phyloP scores from a whole-genome alignment of 2,113 vertebrate species.

The Phainopepla nitens region DNA sequence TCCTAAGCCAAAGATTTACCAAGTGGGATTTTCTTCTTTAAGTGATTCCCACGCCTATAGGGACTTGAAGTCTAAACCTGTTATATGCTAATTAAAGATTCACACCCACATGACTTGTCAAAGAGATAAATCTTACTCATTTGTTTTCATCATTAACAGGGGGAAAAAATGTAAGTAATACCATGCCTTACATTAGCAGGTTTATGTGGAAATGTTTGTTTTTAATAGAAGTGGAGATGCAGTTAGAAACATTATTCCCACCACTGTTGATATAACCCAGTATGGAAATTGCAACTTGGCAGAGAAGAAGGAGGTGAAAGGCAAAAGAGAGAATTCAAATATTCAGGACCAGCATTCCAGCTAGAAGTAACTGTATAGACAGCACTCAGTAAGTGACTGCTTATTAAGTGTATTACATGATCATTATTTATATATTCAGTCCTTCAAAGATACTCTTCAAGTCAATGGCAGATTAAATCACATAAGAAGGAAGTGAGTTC shows the following conservation, averaged over 20 bases:
- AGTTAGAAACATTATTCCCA: conserved; percentile 37
- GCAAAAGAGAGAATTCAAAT: not conserved
- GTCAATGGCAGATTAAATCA: not conserved
- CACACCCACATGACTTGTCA: conserved; percentile 71
- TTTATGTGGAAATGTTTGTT: conserved; percentile 18
- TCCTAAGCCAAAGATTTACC: conserved; percentile 51
- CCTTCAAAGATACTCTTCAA: not conserved
- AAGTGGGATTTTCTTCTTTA: conserved; percentile 63
- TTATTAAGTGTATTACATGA: not conserved
- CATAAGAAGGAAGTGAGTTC: not conserved
- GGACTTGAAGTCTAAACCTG: conserved; percentile 73
- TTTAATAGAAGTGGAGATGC: conserved; percentile 18
- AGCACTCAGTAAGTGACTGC: not conserved
- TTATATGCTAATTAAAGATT: conserved; percentile 77
- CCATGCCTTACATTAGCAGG: conserved; percentile 34
- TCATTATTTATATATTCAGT: not conserved
- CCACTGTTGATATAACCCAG: not conserved
- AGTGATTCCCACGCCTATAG: conserved; percentile 71
- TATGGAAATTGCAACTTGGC: conserved; percentile 4
- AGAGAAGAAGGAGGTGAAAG: not conserved
- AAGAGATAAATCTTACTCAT: conserved; percentile 67
- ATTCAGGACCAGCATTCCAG: not conserved
- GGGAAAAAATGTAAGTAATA: conserved; percentile 36
- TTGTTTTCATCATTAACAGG: conserved; percentile 64
- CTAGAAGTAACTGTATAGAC: not conserved